A percentile compares a stretch with the other conserved stretches of the same genome.
phyloP scores from a whole-genome alignment of 2,888 invertebrate genomes.

The Alviniconcha strummeri region DNA sequence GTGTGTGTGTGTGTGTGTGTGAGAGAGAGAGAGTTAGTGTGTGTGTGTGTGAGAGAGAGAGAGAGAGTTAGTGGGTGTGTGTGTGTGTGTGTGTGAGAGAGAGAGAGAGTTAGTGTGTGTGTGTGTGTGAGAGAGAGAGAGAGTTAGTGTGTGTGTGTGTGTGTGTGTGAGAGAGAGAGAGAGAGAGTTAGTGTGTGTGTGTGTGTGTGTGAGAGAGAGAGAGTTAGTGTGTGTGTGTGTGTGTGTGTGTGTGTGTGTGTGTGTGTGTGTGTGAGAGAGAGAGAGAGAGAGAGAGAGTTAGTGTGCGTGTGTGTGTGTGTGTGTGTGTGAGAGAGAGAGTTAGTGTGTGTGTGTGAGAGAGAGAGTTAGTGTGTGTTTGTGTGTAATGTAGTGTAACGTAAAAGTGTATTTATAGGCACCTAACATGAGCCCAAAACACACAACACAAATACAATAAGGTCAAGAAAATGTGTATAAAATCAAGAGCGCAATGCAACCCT shows the following conservation, averaged over 20 bases:
- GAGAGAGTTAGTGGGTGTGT: not conserved
- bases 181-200: not conserved
- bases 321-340: not conserved
- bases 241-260: conserved; percentile 5
- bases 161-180: not conserved
- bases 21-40: not conserved
- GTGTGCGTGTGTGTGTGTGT: not conserved
- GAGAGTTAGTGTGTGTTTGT: not conserved
- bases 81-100: not conserved
- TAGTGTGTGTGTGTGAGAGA: conserved; percentile 2
- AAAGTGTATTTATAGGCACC: too few species aligned
- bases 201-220: conserved; percentile 16
- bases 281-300: too few species aligned
- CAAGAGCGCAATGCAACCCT: not conserved
- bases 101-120: not conserved
- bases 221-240: not conserved
- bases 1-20: not conserved
- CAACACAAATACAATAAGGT: too few species aligned
- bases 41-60: conserved; percentile 55
- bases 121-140: not conserved
- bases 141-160: not conserved
- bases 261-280: conserved; percentile 1
- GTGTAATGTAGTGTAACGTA: not conserved
- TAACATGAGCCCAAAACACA: too few species aligned
- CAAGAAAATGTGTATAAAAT: not conserved